Conservation (phyloP, 1,140 invertebrate species). For the Drosophila pseudoananassae region DNA sequence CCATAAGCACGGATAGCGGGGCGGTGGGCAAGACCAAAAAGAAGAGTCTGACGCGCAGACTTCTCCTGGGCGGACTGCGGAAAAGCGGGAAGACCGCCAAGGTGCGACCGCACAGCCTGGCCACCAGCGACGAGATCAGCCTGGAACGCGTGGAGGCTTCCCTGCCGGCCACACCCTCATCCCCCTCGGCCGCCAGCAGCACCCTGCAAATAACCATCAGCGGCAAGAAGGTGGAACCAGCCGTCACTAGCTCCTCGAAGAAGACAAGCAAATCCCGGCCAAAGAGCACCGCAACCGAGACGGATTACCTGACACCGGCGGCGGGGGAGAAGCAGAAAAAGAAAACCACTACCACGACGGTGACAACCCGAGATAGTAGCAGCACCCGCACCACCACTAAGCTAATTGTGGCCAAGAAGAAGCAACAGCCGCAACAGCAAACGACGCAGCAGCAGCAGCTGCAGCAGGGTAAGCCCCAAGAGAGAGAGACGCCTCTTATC, state of each 20-base stretch:
- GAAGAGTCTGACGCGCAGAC: constrained; percentile 68
- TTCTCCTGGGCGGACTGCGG: constrained; percentile 61
- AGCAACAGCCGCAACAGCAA: constrained; percentile 36
- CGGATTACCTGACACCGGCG: constrained; percentile 75
- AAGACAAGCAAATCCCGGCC: constrained; percentile 43
- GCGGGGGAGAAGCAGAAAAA: constrained; percentile 28
- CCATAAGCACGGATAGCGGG: constrained; percentile 38
- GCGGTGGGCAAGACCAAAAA: constrained; percentile 58
- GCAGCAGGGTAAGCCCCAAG: constrained; percentile 30
- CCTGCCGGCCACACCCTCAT: constrained; percentile 7
- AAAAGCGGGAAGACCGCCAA: constrained; percentile 64
- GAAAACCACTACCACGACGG: constrained; percentile 42
- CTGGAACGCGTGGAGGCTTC: constrained; percentile 28
- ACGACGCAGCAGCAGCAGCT: constrained; percentile 16
- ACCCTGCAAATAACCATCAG: constrained; percentile 78
- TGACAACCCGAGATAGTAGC: constrained; percentile 54
- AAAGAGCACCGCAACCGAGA: constrained; percentile 60
- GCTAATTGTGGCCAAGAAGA: constrained; percentile 65
- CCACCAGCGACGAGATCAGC: constrained; percentile 59
- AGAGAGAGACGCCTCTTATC: constrained; percentile 74
- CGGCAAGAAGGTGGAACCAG: constrained; percentile 75
- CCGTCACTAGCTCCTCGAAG: neutral
- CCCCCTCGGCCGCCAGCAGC: constrained; percentile 40
- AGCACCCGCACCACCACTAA: constrained; percentile 63
- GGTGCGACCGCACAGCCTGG: constrained; percentile 63